A percentile compares a stretch with the other conserved stretches of the same genome.
Evolutionary conservation across 2,113 vertebrate genomes (phyloP).

Genomic region (Phylloscopus trochiloides): DNA sequence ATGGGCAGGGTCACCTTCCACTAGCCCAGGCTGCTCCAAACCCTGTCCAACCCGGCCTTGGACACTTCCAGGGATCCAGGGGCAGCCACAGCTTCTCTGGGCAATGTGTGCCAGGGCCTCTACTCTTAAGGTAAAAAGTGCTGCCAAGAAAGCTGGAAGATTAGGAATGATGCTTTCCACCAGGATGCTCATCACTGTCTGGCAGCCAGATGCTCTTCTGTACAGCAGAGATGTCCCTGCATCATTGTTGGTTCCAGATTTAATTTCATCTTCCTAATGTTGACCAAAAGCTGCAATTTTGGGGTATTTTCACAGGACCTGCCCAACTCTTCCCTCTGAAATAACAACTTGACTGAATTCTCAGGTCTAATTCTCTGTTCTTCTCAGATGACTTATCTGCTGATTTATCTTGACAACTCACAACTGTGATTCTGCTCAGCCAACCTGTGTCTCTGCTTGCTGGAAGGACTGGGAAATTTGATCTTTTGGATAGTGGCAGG

Average conservation of each 20-base stretch:
- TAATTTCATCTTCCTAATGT: not conserved
- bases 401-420: not conserved
- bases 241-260: not conserved
- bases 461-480: not conserved
- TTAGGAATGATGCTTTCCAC: not conserved
- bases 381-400: not conserved
- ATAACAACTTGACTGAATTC: not conserved
- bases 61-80: not conserved
- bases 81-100: not conserved
- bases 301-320: not conserved
- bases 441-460: not conserved
- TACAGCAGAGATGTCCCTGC: not conserved
- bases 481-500: not conserved
- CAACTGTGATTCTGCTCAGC: not conserved
- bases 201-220: not conserved
- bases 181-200: not conserved
- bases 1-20: not conserved
- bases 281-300: not conserved
- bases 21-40: fast-evolving
- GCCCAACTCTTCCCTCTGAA: not conserved
- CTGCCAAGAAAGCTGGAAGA: not conserved
- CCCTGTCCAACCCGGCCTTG: fast-evolving
- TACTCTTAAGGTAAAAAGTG: not conserved
- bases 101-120: not conserved
- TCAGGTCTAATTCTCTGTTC: not conserved